Evolutionary conservation across 64 coral and sea anemone genomes (phyloP).

Genomic region (Dendronephthya gigantea): DNA sequence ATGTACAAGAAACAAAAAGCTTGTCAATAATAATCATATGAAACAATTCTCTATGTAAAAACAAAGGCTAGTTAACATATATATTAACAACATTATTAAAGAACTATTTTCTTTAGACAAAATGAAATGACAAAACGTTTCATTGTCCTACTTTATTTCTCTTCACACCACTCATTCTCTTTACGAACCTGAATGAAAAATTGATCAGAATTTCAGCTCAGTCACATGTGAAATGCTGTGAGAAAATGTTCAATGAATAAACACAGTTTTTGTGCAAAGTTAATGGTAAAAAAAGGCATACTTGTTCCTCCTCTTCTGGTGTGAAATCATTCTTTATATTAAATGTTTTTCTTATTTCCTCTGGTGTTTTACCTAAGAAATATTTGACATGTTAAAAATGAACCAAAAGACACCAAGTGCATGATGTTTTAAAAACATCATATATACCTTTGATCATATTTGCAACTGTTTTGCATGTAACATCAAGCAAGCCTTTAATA

Average conservation of each 20-base stretch:
- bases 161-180: conserved; percentile 90
- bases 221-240: too few species aligned
- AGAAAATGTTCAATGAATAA: too few species aligned
- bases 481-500: conserved; percentile 97
- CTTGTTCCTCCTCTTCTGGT: conserved; percentile 94
- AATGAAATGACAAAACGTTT: neutral
- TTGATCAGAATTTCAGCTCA: too few species aligned
- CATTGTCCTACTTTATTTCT: conserved; percentile 42
- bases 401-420: neutral
- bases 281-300: neutral
- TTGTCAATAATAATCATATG: too few species aligned
- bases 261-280: too few species aligned
- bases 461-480: conserved; percentile 98
- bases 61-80: too few species aligned
- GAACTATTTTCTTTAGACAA: neutral
- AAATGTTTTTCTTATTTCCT: conserved; percentile 93
- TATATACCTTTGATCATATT: conserved; percentile 97
- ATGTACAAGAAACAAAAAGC: too few species aligned
- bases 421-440: neutral
- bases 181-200: conserved; percentile 62
- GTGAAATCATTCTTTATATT: conserved; percentile 98
- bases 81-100: too few species aligned
- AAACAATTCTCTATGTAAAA: too few species aligned
- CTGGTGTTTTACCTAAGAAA: conserved; percentile 71
- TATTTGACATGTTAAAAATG: neutral